Evolutionary conservation across 2,113 vertebrate genomes (phyloP), one percentile per base, ranked within the genome.

Genomic region (Trichomycterus rosablanca): DNA sequence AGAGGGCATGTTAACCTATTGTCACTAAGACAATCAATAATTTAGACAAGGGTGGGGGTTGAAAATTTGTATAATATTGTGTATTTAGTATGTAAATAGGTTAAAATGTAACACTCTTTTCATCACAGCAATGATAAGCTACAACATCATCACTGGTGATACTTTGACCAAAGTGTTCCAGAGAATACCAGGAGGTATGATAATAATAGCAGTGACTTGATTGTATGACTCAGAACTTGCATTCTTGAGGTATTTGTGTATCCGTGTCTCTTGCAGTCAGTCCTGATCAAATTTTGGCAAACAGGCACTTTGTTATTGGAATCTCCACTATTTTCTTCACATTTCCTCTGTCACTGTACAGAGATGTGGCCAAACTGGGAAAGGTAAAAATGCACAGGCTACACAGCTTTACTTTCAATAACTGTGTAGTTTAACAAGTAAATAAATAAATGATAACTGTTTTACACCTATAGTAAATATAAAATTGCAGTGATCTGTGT

Each of bases 111-210:
- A n/a, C n/a, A n/a, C n/a, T 6, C 24, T 49, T 74, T 63, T 75
- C 67, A 26, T 75, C 81, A n/a, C 73, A 98, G 96, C 93, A 51
- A 97, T 98, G 94, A 89, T 97, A 72, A 98, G 94, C 84, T 98
- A 98, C 82, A 98, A 97, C 83, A 96, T 97, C 76, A 90, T 94
- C 79, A 87, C 87, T 60, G 95, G 90, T 70, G 93, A 98, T 68
- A 96, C 90, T 37, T 64, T 97, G 76, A 90, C 90, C 70, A 98
- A 98, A 89, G 91, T 96, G 63, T 93, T 98, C 78, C 87, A 89
- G 74, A 90, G 87, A 81, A 88, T 98, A 69, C 89, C 92, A 76
- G 94, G 91, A 89, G 93, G 96, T 96, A 80, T 76, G 85, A 73
- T 39, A 19, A 22, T 46, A 8, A 30, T 3, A 14, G 8, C 10